These are phyloP conservation scores for Dicyrtomina minuta DNA, from an alignment of 2,888 invertebrate species.

Conservation along the genomic window DNA sequence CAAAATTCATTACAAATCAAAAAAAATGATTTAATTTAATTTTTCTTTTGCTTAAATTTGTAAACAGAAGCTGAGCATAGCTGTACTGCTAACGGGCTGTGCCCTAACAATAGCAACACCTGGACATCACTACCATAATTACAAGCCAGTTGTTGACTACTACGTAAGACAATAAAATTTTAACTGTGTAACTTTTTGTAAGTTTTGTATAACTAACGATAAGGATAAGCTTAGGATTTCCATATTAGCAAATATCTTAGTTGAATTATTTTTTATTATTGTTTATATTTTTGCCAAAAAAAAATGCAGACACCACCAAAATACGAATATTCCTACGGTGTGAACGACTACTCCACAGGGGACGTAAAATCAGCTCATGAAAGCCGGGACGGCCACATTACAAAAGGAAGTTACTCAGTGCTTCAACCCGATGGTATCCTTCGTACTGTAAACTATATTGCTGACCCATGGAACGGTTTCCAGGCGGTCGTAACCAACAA, in stretches of 20 bases:
- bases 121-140: constrained; percentile 11
- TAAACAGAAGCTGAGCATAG: constrained; percentile 1
- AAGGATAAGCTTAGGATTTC: too few relatives aligned
- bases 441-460: constrained; percentile 21
- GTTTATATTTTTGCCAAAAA: neutral
- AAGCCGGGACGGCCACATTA: constrained; percentile 14
- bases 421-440: constrained; percentile 29
- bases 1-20: too few relatives aligned
- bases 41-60: too few relatives aligned
- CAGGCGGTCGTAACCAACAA: constrained; percentile 30
- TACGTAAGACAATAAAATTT: constrained; percentile 6
- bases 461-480: constrained; percentile 32
- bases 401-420: constrained; percentile 21
- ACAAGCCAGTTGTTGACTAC: constrained; percentile 13
- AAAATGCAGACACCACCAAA: constrained; percentile 12
- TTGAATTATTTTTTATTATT: neutral
- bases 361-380: constrained; percentile 29
- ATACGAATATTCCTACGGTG: constrained; percentile 30
- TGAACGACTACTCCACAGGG: constrained; percentile 23
- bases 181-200: too few relatives aligned
- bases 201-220: too few relatives aligned
- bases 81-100: neutral
- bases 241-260: too few relatives aligned
- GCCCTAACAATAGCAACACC: neutral
- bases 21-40: too few relatives aligned